phyloP scores from a whole-genome alignment of 2,113 vertebrate genomes.

The Pterophyllum scalare region DNA sequence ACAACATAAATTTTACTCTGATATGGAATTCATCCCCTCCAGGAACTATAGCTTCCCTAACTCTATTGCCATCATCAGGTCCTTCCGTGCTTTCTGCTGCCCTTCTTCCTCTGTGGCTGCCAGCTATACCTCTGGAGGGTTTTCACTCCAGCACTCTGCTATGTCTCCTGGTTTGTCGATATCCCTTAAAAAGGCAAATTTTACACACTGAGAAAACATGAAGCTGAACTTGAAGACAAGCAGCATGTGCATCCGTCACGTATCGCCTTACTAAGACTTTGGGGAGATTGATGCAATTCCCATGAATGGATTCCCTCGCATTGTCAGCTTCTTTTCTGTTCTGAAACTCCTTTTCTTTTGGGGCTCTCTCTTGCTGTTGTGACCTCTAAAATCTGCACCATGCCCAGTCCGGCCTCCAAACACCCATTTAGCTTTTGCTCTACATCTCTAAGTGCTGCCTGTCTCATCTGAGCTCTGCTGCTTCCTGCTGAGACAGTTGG shows the following conservation, averaged over 20 bases:
- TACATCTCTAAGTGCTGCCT: neutral
- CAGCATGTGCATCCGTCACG: neutral
- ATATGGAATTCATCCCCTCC: neutral
- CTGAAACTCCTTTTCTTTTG: neutral
- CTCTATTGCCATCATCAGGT: neutral
- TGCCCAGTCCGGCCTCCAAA: neutral
- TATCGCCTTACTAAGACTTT: neutral
- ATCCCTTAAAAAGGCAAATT: neutral
- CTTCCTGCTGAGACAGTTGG: neutral
- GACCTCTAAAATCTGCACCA: neutral
- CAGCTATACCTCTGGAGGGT: neutral
- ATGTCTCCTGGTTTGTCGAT: neutral
- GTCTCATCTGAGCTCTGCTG: neutral
- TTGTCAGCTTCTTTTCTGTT: neutral
- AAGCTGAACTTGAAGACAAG: neutral
- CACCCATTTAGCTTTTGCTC: neutral
- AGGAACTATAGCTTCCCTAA: neutral
- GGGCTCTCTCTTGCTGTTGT: neutral
- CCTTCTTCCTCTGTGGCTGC: neutral
- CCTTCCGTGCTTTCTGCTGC: neutral
- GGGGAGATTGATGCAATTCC: neutral
- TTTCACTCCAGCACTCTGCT: neutral
- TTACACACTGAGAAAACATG: neutral
- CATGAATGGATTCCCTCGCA: neutral
- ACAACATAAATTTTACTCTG: neutral